Base-by-base conservation (phyloP, 2,113 vertebrate species). In the Lophura nycthemera region DNA sequence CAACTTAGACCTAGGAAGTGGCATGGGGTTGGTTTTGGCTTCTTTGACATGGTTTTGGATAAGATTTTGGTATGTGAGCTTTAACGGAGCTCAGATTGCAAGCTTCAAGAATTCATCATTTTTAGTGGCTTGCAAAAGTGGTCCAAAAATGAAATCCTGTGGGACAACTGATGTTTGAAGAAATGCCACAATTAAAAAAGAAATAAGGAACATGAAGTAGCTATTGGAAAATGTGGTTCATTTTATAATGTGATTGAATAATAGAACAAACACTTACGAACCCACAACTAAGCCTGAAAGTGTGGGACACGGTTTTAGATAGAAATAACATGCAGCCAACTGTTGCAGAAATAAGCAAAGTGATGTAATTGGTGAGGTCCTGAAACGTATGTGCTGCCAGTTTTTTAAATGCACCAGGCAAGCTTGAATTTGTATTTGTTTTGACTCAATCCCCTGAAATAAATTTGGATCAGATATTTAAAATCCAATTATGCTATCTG, bases 1-100 rank as follows among this genome's bases (percentile, higher is more conserved):
- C 93, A 97, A 63, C 93, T 92, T 74, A 96, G 94, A 95, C 95
- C 88, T 95, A 95, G 95, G 97, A 97, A 97, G 93, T 95, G 94
- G 95, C 90, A 45, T 84, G 48, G 81, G 54, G 87, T 93, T 97
- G 93, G 59, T 84, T 96, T 95, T 95, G 94, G 96, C 96, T 92
- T 80, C 89, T 93, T 93, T 90, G 59, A 87, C 88, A 86, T 92
- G 93, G 96, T 90, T 96, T 97, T 96, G 96, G 88, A 94, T 93
- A 94, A 88, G 57, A 93, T 83, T 87, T 96, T 90, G 84, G 87
- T 80, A 91, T 95, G 90, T 94, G 88, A 83, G 87, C 86, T 87
- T 93, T 89, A 94, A 92, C 27, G 21, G 66, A 92, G 90, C 89
- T 96, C 94, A 83, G 95, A 95, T 95, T 95, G 82, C 96, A 96